Evolutionary conservation across 2,888 invertebrate genomes (phyloP).

Genomic region (Ornithoptera priamus): DNA sequence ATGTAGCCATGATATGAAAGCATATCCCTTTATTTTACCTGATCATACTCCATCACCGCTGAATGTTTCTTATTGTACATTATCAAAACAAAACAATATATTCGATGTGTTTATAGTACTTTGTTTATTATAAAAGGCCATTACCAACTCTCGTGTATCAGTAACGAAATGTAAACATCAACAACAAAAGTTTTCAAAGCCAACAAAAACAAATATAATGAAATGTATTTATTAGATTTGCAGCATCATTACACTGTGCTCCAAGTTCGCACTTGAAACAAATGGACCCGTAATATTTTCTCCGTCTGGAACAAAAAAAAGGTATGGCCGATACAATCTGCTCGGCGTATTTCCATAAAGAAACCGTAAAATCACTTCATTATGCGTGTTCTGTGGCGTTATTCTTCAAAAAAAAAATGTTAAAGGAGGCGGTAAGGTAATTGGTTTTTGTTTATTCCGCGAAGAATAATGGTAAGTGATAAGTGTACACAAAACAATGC

Average conservation of each 20-base stretch:
- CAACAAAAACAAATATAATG: not conserved
- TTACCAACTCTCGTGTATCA: too few relatives aligned
- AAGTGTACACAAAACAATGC: too few relatives aligned
- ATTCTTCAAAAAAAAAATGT: constrained; percentile 4
- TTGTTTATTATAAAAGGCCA: too few relatives aligned
- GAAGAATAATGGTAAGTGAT: too few relatives aligned
- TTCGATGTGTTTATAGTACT: too few relatives aligned
- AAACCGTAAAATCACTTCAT: constrained; percentile 19
- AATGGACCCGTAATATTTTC: constrained; percentile 22
- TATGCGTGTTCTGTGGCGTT: constrained; percentile 18
- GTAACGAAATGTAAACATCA: not conserved
- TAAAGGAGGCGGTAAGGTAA: not conserved
- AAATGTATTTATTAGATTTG: not conserved
- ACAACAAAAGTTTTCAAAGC: not conserved
- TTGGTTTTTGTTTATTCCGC: too few relatives aligned
- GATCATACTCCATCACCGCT: too few relatives aligned
- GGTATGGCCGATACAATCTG: constrained; percentile 23
- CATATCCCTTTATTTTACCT: too few relatives aligned
- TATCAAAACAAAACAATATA: too few relatives aligned
- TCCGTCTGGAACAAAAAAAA: constrained; percentile 14
- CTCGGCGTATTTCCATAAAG: constrained; percentile 24
- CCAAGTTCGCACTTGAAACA: constrained; percentile 25
- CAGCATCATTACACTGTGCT: constrained; percentile 5
- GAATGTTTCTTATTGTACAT: too few relatives aligned
- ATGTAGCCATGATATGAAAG: too few relatives aligned